Percentiles rank a stretch among this genome's conserved stretches.
Evolutionary conservation across 2,113 vertebrate genomes (phyloP).

Genomic region (Nicator chloris): DNA sequence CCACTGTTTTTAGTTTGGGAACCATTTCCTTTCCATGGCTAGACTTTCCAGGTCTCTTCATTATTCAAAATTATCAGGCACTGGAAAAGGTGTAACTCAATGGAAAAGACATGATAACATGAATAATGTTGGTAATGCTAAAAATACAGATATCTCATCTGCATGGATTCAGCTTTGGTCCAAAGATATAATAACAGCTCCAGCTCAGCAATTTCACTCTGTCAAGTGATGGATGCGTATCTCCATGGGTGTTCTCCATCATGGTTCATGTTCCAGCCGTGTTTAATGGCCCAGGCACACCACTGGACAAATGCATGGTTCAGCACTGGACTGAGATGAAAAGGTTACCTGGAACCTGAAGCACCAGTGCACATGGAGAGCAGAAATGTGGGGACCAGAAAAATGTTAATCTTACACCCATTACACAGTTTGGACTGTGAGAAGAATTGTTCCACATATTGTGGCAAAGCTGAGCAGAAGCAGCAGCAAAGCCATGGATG

Average conservation of each 20-base stretch:
- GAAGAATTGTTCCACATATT: not conserved
- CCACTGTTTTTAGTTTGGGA: not conserved
- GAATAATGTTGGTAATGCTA: not conserved
- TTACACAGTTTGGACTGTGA: not conserved
- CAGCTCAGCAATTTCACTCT: not conserved
- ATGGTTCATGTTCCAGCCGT: not conserved
- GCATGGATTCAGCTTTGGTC: not conserved
- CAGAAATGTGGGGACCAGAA: not conserved
- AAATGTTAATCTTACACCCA: accelerated
- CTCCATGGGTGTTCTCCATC: not conserved
- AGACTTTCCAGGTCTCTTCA: not conserved
- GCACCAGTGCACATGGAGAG: not conserved
- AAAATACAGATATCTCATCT: not conserved
- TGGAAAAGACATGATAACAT: not conserved
- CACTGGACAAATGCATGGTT: not conserved
- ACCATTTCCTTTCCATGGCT: not conserved
- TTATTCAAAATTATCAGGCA: not conserved
- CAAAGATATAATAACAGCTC: not conserved
- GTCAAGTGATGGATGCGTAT: not conserved
- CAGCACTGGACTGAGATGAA: not conserved
- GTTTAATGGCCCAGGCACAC: not conserved
- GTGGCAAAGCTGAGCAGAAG: not conserved
- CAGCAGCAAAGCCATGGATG: not conserved
- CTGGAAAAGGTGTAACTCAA: not conserved
- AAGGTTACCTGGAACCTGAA: not conserved